Evolutionary conservation across 2,797 vertebrate species (phyloP).

Genomic region (Pangasius sanitwongsei): DNA sequence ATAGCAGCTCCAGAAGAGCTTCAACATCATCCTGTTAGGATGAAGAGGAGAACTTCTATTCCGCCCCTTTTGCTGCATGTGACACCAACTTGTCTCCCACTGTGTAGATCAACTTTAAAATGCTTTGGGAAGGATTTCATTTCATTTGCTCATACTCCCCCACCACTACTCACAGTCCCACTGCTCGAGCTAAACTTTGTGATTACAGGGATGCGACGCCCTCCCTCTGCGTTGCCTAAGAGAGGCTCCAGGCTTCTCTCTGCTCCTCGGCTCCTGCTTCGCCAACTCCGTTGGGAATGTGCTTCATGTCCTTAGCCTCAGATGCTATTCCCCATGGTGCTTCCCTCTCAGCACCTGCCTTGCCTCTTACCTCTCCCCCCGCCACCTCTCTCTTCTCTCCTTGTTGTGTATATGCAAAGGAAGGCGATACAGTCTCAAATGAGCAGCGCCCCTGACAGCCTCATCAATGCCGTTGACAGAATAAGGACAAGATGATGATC

Average conservation of each 20-base stretch:
- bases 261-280: slow-evolving; percentile 49
- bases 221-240: slow-evolving; percentile 42
- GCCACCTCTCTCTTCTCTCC: slow-evolving; percentile 61
- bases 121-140: slow-evolving; percentile 43
- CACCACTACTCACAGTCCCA: slow-evolving; percentile 21
- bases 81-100: slow-evolving; percentile 43
- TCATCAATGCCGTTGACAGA: slow-evolving; percentile 83
- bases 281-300: slow-evolving; percentile 48
- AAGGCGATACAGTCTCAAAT: slow-evolving; percentile 72
- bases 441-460: slow-evolving; percentile 81
- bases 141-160: slow-evolving; percentile 27
- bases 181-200: slow-evolving; percentile 53
- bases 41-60: slow-evolving; percentile 53
- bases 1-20: slow-evolving; percentile 65
- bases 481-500: slow-evolving; percentile 83
- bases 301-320: slow-evolving; percentile 56
- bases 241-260: slow-evolving; percentile 50
- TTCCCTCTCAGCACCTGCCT: slow-evolving; percentile 57
- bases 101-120: slow-evolving; percentile 39
- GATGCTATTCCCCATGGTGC: slow-evolving; percentile 55
- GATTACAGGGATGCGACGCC: slow-evolving; percentile 50
- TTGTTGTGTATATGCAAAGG: slow-evolving; percentile 83
- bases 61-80: slow-evolving; percentile 47
- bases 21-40: slow-evolving; percentile 44
- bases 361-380: slow-evolving; percentile 43